Evolutionary conservation across 2,797 vertebrate genomes (phyloP).

Genomic region (Hippoglossus hippoglossus): DNA sequence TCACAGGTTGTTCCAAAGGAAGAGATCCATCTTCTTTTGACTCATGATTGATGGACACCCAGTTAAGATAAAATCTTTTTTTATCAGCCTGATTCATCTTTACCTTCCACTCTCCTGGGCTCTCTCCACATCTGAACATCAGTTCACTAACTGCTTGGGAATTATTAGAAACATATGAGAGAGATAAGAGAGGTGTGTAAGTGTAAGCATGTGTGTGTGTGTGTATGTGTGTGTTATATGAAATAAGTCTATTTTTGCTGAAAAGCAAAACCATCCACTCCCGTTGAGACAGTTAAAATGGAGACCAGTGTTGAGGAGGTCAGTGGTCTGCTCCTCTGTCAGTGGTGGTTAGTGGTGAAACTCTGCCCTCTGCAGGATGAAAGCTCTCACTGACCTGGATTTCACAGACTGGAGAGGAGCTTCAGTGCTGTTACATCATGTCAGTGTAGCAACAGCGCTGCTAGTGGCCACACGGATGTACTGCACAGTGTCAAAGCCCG

Average conservation of each 20-base stretch:
- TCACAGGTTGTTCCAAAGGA: background rate
- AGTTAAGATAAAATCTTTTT: slow-evolving; percentile 25
- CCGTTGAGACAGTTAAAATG: slow-evolving; percentile 51
- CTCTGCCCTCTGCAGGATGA: slow-evolving; percentile 84
- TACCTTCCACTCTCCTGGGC: background rate
- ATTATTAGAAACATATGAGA: slow-evolving; percentile 1
- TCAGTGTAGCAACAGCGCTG: slow-evolving; percentile 37
- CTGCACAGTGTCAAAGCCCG: slow-evolving; percentile 20
- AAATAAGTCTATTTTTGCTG: background rate
- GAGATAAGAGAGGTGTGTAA: background rate
- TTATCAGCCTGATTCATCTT: slow-evolving; percentile 6
- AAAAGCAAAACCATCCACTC: slow-evolving; percentile 5
- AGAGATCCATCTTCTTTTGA: slow-evolving; percentile 20
- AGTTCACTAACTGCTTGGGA: slow-evolving; percentile 4
- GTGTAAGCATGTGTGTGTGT: background rate
- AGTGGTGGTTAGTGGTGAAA: slow-evolving; percentile 64
- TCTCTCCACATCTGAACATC: slow-evolving; percentile 5
- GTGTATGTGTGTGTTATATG: background rate
- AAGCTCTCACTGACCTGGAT: slow-evolving; percentile 35
- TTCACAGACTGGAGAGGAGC: background rate
- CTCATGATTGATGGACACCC: slow-evolving; percentile 25
- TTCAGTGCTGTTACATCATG: background rate
- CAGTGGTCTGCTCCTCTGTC: background rate
- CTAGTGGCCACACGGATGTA: slow-evolving; percentile 36
- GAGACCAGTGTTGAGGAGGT: slow-evolving; percentile 48